Evolutionary conservation across 2,113 vertebrate species (phyloP), one percentile per base, ranked within the genome.

Genomic region (Rhizomys pruinosus): DNA sequence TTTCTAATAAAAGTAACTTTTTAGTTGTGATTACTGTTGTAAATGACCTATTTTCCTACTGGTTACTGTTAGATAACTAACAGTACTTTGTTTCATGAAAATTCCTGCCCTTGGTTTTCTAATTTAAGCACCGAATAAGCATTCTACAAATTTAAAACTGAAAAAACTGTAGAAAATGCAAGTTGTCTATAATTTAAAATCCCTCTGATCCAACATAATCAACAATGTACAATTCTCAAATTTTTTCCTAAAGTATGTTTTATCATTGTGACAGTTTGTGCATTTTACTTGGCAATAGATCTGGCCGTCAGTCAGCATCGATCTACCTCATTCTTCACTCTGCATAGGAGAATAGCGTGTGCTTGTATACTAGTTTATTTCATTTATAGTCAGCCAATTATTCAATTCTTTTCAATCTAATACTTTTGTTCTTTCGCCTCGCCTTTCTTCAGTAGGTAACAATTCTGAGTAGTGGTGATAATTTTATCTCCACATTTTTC

Each of bases 291-390:
- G 72, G 90, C 74, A 57, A 0, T 23, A 47, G 84, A 15, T 15
- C 61, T 15, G 27, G 76, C 29, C 47, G 13, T 72, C 81, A 20
- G 44, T 32, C 6, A 57, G 2, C 39, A 7, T 69, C 66, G 2
- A 7, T 85, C 95, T 95, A 93, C 96, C 96, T 94, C 96, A 74
- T 84, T 69, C n/a, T 29, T 23, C 76, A 2, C n/a, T 91, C 74
- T 42, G 37, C 69, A 0, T 9, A 52, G 64, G 32, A 81, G 74
- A 74, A 57, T 17, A 16, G 37, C 17, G 8, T 15, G 15, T 61
- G 42, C 15, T 7, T 2, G n/a, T 52, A 4, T 9, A 22, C 34
- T n/a, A 32, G n/a, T 63, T 20, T 63, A n/a, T 64, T 77, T 90
- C 55, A 80, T 76, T 84, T 77, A 20, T 85, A 57, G 55, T 22